Evolutionary conservation across 2,113 vertebrate species (phyloP), one percentile per base, ranked within the genome.

Genomic region (Lepus timidus): DNA sequence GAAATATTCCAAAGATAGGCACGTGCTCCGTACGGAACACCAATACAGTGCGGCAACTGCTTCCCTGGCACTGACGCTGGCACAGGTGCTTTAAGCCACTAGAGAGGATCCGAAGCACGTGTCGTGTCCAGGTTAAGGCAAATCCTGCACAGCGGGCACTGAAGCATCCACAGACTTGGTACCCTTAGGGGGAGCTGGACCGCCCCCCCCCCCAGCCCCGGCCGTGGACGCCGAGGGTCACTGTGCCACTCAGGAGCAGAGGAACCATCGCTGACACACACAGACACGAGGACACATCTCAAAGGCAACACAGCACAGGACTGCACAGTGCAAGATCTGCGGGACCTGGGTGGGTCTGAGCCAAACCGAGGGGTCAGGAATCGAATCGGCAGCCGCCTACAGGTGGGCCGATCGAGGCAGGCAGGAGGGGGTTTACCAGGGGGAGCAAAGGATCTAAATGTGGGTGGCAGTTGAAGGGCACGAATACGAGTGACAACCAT

Each of bases 211-310:
- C 44, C 44, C 44, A 7, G 6, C 44, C 44, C 44, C 44, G 44
- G 44, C 44, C 44, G 31, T 10, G 23, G 36, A 79, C 16, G 22
- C 13, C 2, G 27, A 51, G 22, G 25, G 52, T 33, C 36, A 1
- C 31, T 58, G 9, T 14, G 23, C 0, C 0, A 3, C 19, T 29
- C 49, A 52, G 65, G 23, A 39, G 1, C 2, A 19, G 3, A 39
- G 62, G 27, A 22, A n/a, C 12, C 6, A 33, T 20, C 1, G 27
- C 0, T 19, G 14, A 22, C 9, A 4, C 0, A 11, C 17, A 13
- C 4, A 64, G 44, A 12, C 22, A 31, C 3, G 0, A 0, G 3
- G 29, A 39, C 0, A 2, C 5, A 9, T 7, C 51, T 51, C 76
- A n/a, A 49, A 6, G 23, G 13, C 1, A 3, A 25, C 2, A 10